Evolutionary conservation across 2,888 invertebrate genomes (phyloP).

Genomic region (Monopis laevigella): DNA sequence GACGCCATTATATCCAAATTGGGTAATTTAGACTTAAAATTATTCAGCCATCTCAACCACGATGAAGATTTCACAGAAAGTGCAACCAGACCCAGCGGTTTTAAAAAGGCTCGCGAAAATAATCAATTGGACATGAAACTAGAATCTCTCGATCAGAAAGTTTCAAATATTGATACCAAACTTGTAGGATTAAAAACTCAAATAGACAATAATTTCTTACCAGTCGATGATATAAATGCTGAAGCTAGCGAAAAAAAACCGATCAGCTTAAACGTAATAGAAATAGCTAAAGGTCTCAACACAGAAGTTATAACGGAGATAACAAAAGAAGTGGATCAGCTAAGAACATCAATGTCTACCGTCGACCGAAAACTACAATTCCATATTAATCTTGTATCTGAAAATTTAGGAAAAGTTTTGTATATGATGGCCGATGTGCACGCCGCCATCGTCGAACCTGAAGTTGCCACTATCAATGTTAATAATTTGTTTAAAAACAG

Average conservation of each 20-base stretch:
- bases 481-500: constrained; percentile 61
- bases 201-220: constrained; percentile 82
- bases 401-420: constrained; percentile 81
- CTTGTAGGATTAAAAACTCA: constrained; percentile 82
- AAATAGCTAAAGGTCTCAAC: constrained; percentile 85
- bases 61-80: constrained; percentile 48
- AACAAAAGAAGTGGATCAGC: constrained; percentile 80
- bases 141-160: constrained; percentile 82
- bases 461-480: constrained; percentile 61
- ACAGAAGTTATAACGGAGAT: constrained; percentile 83
- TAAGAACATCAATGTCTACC: constrained; percentile 79
- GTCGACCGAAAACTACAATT: constrained; percentile 86
- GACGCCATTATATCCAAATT: constrained; percentile 84
- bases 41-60: constrained; percentile 68
- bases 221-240: constrained; percentile 84
- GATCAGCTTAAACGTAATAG: constrained; percentile 82
- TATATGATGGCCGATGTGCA: constrained; percentile 84
- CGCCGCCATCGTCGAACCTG: constrained; percentile 82
- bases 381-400: constrained; percentile 84
- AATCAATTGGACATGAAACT: constrained; percentile 72
- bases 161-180: constrained; percentile 83
- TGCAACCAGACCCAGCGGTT: constrained; percentile 23
- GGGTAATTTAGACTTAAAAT: constrained; percentile 76
- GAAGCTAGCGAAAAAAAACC: constrained; percentile 90
- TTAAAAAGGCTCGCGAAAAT: constrained; percentile 34